Evolutionary conservation across 64 coral and sea anemone species (phyloP).

Genomic region (Platygyra sinensis): DNA sequence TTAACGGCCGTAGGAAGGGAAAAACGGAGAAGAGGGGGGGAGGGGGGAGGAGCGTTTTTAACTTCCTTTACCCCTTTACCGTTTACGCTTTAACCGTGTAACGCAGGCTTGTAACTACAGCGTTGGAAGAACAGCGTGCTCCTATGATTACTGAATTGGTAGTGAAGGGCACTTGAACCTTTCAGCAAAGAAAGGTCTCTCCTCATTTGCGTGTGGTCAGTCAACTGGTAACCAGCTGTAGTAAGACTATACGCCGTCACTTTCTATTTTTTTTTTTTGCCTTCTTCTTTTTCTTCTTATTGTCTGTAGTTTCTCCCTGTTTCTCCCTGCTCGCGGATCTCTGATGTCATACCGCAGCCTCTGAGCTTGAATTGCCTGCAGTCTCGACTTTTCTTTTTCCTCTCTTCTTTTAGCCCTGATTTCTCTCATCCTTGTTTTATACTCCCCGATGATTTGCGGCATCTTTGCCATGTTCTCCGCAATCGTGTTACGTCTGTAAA

Average conservation of each 20-base stretch:
- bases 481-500: slow-evolving; percentile 70
- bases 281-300: slow-evolving; percentile 65
- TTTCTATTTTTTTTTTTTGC: neutral
- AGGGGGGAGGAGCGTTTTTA: too few species aligned
- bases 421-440: slow-evolving; percentile 85
- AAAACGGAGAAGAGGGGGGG: too few species aligned
- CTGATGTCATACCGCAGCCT: slow-evolving; percentile 78
- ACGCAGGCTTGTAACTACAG: too few species aligned
- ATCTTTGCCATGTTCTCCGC: slow-evolving; percentile 99
- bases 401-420: slow-evolving; percentile 74
- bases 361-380: slow-evolving; percentile 78
- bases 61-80: too few species aligned
- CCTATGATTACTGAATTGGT: too few species aligned
- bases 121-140: too few species aligned
- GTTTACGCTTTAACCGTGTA: too few species aligned
- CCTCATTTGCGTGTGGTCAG: too few species aligned
- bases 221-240: too few species aligned
- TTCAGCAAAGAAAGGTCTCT: too few species aligned
- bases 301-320: slow-evolving; percentile 31
- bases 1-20: too few species aligned
- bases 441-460: slow-evolving; percentile 90
- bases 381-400: slow-evolving; percentile 67
- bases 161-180: too few species aligned
- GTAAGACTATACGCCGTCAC: neutral
- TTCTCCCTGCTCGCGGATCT: slow-evolving; percentile 75